Conservation (phyloP, 1,140 invertebrate genomes). For the Psilanteris sp. region DNA sequence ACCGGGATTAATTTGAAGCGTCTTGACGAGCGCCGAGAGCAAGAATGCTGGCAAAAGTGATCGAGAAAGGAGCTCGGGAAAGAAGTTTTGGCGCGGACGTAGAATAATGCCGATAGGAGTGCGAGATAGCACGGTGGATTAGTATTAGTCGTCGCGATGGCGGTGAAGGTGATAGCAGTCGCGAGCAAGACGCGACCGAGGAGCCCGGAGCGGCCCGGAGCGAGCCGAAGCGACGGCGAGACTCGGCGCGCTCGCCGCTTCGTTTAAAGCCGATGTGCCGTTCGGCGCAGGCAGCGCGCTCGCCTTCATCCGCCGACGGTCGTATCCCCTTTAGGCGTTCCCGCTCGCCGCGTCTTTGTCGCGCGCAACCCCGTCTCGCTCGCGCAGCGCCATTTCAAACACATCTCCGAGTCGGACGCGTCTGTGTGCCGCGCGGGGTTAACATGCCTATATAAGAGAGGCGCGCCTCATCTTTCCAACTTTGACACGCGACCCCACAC, state of each 20-base stretch:
- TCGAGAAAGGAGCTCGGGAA: slow-evolving; percentile 18
- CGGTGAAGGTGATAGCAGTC: slow-evolving; percentile 13
- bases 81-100: slow-evolving; percentile 26
- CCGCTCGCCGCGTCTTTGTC: slow-evolving; percentile 6
- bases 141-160: slow-evolving; percentile 37
- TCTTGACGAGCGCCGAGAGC: neutral
- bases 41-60: slow-evolving; percentile 18
- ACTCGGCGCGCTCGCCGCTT: slow-evolving; percentile 4
- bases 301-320: slow-evolving; percentile 3
- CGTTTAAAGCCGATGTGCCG: slow-evolving; percentile 40
- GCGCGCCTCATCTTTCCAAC: slow-evolving; percentile 25
- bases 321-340: slow-evolving; percentile 31
- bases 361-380: slow-evolving; percentile 7
- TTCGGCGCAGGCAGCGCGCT: slow-evolving; percentile 1
- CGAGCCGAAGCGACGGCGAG: slow-evolving; percentile 13
- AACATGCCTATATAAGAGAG: slow-evolving; percentile 31
- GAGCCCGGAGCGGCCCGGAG: slow-evolving; percentile 4
- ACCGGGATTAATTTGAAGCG: slow-evolving; percentile 20
- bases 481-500: slow-evolving; percentile 51
- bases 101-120: slow-evolving; percentile 40
- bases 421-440: slow-evolving; percentile 25
- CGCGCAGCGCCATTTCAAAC: slow-evolving; percentile 40
- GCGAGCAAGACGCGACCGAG: slow-evolving; percentile 16
- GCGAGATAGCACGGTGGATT: slow-evolving; percentile 35
- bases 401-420: slow-evolving; percentile 26